These are phyloP conservation scores for Phataginus tricuspis DNA, from an alignment of 2,797 vertebrate species.

Conservation along the genomic window DNA sequence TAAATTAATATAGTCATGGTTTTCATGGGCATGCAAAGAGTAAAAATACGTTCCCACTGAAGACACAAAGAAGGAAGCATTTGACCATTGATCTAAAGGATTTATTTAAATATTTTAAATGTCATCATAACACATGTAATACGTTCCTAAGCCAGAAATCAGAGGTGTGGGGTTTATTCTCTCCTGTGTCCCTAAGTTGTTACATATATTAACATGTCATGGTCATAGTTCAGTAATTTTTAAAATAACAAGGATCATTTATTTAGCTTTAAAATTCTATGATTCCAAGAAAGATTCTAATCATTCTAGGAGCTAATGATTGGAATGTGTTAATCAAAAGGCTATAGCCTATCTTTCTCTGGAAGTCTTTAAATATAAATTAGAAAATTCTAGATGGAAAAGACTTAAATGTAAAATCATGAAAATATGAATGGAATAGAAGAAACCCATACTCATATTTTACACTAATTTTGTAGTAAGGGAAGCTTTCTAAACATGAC, in stretches of 20 bases:
- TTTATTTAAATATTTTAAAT: not conserved
- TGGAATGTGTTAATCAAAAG: not conserved
- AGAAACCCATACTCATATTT: not conserved
- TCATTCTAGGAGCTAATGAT: not conserved
- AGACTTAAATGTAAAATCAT: slow-evolving; percentile 42
- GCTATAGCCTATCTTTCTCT: not conserved
- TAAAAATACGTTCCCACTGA: not conserved
- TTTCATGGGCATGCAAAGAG: not conserved
- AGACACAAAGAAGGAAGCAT: not conserved
- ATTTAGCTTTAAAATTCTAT: not conserved
- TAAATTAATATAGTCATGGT: not conserved
- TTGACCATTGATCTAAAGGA: not conserved
- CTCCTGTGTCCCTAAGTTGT: not conserved
- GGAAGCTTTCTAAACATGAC: slow-evolving; percentile 12
- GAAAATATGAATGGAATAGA: not conserved
- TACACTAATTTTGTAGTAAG: not conserved
- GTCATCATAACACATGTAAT: not conserved
- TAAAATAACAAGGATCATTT: not conserved
- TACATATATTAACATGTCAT: not conserved
- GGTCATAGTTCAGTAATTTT: not conserved
- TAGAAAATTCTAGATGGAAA: slow-evolving; percentile 19
- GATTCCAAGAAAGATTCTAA: slow-evolving; percentile 32
- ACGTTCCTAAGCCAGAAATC: not conserved
- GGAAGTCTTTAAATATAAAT: slow-evolving; percentile 19
- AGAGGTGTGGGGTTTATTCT: not conserved